Evolutionary conservation across 2,113 vertebrate genomes (phyloP).

Genomic region (Silurus glanis): DNA sequence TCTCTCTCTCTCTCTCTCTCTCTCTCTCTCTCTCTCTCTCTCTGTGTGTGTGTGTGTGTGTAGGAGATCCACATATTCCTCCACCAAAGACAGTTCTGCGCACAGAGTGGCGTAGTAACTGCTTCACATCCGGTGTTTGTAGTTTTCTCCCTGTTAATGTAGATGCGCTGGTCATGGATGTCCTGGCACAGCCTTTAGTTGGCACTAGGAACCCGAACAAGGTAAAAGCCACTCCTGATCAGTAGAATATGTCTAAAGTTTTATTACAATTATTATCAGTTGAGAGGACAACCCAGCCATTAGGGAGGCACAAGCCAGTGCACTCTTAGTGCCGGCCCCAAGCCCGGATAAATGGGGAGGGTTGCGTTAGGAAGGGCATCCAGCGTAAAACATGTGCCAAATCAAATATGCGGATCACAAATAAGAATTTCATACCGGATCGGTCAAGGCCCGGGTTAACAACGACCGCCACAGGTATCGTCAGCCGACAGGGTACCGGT

Average conservation of each 20-base stretch:
- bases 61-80: constrained; percentile 55
- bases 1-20: constrained; percentile 1
- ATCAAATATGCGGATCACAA: too few species aligned
- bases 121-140: constrained; percentile 46
- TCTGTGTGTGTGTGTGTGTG: too few species aligned
- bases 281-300: background rate
- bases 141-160: constrained; percentile 51
- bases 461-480: too few species aligned
- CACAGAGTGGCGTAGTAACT: constrained; percentile 57
- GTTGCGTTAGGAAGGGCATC: too few species aligned
- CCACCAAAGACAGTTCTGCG: constrained; percentile 45
- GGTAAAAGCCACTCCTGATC: background rate
- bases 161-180: constrained; percentile 50
- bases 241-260: background rate
- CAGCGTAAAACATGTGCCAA: too few species aligned
- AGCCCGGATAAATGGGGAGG: too few species aligned
- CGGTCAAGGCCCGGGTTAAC: too few species aligned
- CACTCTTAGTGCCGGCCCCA: too few species aligned
- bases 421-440: too few species aligned
- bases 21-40: background rate
- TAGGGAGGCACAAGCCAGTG: too few species aligned
- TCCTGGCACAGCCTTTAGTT: constrained; percentile 52
- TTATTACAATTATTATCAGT: background rate
- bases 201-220: constrained; percentile 8
- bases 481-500: too few species aligned